Evolutionary conservation across 2,888 invertebrate genomes (phyloP).

Genomic region (Polydrusus cervinus): DNA sequence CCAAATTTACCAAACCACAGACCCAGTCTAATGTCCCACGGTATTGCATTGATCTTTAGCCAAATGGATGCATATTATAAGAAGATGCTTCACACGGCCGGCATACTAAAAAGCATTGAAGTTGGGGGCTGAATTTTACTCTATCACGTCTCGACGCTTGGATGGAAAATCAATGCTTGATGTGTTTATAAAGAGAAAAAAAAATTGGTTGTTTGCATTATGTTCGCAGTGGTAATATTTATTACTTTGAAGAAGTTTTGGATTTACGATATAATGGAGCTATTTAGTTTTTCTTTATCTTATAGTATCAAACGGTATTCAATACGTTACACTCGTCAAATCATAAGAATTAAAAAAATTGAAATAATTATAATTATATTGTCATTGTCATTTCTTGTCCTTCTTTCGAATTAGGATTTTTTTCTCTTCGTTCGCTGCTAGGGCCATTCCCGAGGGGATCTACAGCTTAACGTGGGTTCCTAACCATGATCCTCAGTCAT

Average conservation of each 20-base stretch:
- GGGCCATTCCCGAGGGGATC: no score
- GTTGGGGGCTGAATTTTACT: constrained; percentile 10
- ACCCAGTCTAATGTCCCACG: constrained; percentile 22
- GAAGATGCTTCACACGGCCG: constrained; percentile 16
- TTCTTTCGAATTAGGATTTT: no score
- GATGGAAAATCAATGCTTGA: constrained; percentile 24
- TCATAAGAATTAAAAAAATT: no score
- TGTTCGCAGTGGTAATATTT: constrained; percentile 8
- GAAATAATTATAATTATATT: no score
- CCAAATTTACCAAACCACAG: neutral
- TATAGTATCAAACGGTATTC: no score
- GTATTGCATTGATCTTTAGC: constrained; percentile 33
- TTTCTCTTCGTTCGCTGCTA: no score
- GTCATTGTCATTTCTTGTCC: no score
- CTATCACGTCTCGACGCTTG: constrained; percentile 24
- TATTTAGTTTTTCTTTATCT: no score
- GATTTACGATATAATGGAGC: neutral
- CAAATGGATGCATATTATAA: constrained; percentile 39
- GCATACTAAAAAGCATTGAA: constrained; percentile 27
- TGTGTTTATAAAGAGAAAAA: constrained; percentile 24
- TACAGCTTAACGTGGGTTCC: no score
- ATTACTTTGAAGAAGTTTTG: neutral
- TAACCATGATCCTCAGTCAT: no score
- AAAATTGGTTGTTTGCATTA: constrained; percentile 10
- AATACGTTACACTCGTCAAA: no score